Evolutionary conservation across 2,113 vertebrate genomes (phyloP).

Genomic region (Urocolius indicus): DNA sequence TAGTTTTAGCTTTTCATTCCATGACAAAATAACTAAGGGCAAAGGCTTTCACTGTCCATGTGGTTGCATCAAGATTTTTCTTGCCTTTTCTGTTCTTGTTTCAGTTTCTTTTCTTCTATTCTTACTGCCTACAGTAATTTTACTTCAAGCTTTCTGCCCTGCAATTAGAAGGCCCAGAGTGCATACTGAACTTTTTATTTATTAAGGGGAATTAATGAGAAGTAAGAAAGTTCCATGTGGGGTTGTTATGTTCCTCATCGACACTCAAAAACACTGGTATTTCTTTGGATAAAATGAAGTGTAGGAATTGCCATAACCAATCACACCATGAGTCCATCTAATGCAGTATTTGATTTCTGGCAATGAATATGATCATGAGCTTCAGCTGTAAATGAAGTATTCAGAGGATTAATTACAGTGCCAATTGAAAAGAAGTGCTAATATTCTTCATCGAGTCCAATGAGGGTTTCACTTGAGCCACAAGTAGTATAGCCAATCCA

Average conservation of each 20-base stretch:
- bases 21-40: conserved; percentile 61
- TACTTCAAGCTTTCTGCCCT: neutral
- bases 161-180: neutral
- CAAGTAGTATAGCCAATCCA: neutral
- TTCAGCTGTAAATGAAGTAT: neutral
- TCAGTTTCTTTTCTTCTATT: neutral
- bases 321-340: neutral
- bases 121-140: neutral
- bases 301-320: neutral
- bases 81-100: neutral
- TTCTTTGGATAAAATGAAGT: neutral
- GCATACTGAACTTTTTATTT: neutral
- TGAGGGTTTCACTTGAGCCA: neutral
- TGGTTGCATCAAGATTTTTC: conserved; percentile 27
- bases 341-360: neutral
- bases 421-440: neutral
- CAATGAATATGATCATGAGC: neutral
- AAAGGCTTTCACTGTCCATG: conserved; percentile 27
- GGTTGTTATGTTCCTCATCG: neutral
- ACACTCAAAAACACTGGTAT: neutral
- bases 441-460: neutral
- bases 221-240: neutral
- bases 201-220: neutral
- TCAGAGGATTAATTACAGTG: neutral
- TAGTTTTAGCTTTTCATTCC: conserved; percentile 66